phyloP scores from a whole-genome alignment of 1,140 invertebrate species.

The Orchesella cincta region DNA sequence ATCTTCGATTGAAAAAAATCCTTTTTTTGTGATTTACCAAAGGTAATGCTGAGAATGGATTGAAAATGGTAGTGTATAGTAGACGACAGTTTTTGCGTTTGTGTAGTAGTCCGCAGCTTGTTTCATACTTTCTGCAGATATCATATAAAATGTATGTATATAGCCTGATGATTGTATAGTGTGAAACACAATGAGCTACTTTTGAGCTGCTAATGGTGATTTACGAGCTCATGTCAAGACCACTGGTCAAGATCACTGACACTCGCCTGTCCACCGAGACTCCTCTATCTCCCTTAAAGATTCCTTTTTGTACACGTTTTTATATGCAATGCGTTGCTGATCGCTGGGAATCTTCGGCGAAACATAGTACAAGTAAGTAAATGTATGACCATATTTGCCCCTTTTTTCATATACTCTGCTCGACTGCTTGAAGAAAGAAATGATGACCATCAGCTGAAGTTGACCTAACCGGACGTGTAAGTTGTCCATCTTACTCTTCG shows the following conservation, averaged over 20 bases:
- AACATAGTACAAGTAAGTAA: neutral
- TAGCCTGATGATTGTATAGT: no score
- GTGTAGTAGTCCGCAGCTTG: no score
- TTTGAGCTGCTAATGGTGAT: conserved; percentile 49
- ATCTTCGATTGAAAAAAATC: no score
- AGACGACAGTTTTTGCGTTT: no score
- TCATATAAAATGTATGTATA: no score
- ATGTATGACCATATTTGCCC: neutral
- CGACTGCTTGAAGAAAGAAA: neutral
- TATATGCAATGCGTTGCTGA: neutral
- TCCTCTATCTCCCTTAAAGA: conserved; percentile 16
- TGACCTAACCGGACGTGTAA: conserved; percentile 17
- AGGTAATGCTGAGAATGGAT: no score
- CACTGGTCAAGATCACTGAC: conserved; percentile 51
- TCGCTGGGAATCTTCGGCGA: neutral
- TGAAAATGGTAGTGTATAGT: no score
- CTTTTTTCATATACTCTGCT: neutral
- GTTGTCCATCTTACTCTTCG: conserved; percentile 9
- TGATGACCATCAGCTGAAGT: neutral
- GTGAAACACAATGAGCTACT: neutral
- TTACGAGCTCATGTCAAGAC: conserved; percentile 50
- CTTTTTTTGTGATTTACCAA: no score
- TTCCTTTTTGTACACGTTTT: conserved; percentile 18
- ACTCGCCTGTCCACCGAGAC: conserved; percentile 41
- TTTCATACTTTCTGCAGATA: no score